Conservation (phyloP, 2,797 vertebrate species). For the Neosilurus hyrtlii region DNA sequence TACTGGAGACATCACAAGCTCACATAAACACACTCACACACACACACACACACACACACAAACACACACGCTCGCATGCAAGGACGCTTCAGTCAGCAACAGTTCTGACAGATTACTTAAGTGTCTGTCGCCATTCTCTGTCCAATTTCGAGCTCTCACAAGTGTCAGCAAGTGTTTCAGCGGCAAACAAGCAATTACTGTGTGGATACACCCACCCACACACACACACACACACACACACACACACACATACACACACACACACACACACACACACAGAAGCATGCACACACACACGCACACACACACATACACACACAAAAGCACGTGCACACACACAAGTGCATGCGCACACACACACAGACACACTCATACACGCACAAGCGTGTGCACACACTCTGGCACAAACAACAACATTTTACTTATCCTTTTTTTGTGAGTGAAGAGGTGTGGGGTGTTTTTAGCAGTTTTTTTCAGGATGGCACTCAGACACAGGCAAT, state of each 20-base stretch:
- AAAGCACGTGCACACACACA: background rate
- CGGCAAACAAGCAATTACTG: conserved; percentile 44
- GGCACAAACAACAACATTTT: background rate
- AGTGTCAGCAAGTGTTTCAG: conserved; percentile 36
- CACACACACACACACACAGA: background rate
- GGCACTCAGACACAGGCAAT: background rate
- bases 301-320: background rate
- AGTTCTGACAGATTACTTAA: conserved; percentile 39
- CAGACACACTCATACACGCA: conserved; percentile 4
- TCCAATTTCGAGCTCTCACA: conserved; percentile 34
- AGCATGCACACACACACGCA: background rate
- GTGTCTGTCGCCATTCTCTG: conserved; percentile 29
- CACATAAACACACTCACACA: background rate
- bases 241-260: conserved; percentile 3
- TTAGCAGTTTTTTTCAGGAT: conserved; percentile 29
- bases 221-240: background rate
- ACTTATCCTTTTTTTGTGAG: conserved; percentile 12
- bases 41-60: background rate
- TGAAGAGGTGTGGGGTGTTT: conserved; percentile 32
- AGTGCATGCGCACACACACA: background rate
- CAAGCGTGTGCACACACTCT: background rate
- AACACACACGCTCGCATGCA: background rate
- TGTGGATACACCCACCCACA: background rate
- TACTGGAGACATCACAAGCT: background rate
- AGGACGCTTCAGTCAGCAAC: conserved; percentile 12